A percentile compares a stretch with the other conserved stretches of the same genome.
Conservation (phyloP, 1,140 invertebrate genomes). For the Eumaeus atala region DNA sequence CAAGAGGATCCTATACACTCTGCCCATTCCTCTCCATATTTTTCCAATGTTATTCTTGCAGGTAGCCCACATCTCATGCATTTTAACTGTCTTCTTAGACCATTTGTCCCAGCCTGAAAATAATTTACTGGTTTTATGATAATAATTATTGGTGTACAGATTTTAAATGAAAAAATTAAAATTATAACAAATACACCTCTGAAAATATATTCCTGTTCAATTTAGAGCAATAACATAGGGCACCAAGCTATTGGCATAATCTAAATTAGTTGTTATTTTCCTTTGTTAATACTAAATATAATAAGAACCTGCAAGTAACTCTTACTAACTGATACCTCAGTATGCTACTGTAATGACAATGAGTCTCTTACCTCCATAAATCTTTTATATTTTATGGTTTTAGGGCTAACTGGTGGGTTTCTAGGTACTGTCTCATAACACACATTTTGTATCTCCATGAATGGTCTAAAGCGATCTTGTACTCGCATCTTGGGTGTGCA, state of each 20-base stretch:
- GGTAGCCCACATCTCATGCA: slow-evolving; percentile 59
- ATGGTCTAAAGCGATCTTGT: slow-evolving; percentile 28
- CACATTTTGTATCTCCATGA: slow-evolving; percentile 59
- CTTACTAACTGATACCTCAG: no score
- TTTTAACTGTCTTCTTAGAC: slow-evolving; percentile 45
- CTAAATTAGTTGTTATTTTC: no score
- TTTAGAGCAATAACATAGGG: no score
- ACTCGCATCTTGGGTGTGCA: slow-evolving; percentile 27
- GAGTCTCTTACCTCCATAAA: slow-evolving; percentile 60
- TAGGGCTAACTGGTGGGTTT: slow-evolving; percentile 46
- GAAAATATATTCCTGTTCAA: no score
- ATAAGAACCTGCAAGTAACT: no score
- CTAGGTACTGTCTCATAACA: slow-evolving; percentile 26
- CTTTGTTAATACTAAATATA: no score
- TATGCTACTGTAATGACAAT: slow-evolving; percentile 10
- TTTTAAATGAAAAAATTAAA: background rate
- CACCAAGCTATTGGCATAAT: no score
- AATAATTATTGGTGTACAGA: background rate
- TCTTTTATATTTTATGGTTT: slow-evolving; percentile 60
- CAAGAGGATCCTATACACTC: slow-evolving; percentile 53
- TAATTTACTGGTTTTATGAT: background rate
- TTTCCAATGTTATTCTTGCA: slow-evolving; percentile 54
- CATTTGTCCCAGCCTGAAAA: slow-evolving; percentile 58
- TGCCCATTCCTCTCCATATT: slow-evolving; percentile 59
- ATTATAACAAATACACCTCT: no score